These are phyloP conservation scores for Platynereis dumerilii DNA, from an alignment of 2,888 invertebrate genomes.

Conservation along the genomic window DNA sequence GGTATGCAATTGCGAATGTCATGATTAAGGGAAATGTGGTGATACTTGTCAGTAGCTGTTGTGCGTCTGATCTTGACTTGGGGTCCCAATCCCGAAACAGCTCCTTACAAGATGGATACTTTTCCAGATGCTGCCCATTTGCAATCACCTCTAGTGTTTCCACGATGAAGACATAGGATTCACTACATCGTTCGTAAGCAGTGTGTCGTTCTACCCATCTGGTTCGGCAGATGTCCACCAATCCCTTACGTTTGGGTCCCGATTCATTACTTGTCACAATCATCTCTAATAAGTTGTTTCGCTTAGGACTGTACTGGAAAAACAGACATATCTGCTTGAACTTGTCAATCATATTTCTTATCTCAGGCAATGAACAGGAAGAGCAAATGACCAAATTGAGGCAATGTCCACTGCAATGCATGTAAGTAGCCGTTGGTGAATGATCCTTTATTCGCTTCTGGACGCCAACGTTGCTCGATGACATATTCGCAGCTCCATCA, in stretches of 20 bases:
- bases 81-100: no score
- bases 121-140: no score
- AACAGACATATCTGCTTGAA: neutral
- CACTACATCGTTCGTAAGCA: no score
- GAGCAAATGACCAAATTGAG: neutral
- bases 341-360: neutral
- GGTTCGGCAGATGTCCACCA: no score
- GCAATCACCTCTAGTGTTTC: no score
- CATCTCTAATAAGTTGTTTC: neutral
- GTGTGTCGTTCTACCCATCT: no score
- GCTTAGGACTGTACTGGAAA: neutral
- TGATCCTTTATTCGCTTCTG: slow-evolving; percentile 2
- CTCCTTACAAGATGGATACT: no score
- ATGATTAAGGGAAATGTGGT: slow-evolving; percentile 16
- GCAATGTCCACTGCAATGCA: slow-evolving; percentile 12
- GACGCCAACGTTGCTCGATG: slow-evolving; percentile 3
- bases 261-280: no score
- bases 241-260: no score
- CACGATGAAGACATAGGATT: no score
- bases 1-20: slow-evolving; percentile 16
- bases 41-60: slow-evolving; percentile 19
- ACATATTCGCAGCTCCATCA: slow-evolving; percentile 21
- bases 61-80: no score
- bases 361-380: neutral
- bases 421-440: slow-evolving; percentile 13